Percentiles rank a stretch among this genome's conserved stretches.
Conservation (phyloP, 2,113 vertebrate species). For the Ophiodon elongatus region DNA sequence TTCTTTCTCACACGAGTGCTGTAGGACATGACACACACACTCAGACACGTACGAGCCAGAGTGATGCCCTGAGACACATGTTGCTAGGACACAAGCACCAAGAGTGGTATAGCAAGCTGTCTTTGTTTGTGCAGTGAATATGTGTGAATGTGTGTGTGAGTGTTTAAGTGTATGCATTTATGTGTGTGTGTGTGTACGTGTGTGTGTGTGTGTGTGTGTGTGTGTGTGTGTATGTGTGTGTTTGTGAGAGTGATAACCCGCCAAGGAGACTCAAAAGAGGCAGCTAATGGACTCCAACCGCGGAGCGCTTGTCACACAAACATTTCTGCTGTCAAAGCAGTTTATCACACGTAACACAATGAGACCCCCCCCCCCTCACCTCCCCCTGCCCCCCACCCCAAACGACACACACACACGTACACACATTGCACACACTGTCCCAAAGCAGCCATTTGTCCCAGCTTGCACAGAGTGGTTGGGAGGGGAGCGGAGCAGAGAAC, state of each 20-base stretch:
- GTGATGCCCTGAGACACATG: constrained; percentile 62
- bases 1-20: background rate
- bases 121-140: constrained; percentile 58
- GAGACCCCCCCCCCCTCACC: constrained; percentile 35
- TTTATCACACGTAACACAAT: constrained; percentile 79
- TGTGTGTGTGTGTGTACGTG: constrained; percentile 28
- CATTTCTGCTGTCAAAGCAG: constrained; percentile 85
- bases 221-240: constrained; percentile 34
- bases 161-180: constrained; percentile 33
- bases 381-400: background rate
- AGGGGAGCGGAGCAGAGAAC: constrained; percentile 64
- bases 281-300: constrained; percentile 80
- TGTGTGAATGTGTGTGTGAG: constrained; percentile 38
- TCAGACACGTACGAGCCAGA: constrained; percentile 2
- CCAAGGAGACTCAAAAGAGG: constrained; percentile 78
- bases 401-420: constrained; percentile 22
- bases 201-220: no score
- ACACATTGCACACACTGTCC: constrained; percentile 50
- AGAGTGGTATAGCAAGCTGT: constrained; percentile 55
- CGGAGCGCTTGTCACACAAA: constrained; percentile 82
- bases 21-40: background rate
- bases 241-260: constrained; percentile 70
- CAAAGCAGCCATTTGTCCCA: constrained; percentile 87
- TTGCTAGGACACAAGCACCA: constrained; percentile 75
- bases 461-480: constrained; percentile 54